These are phyloP conservation scores for Acanthornis magna DNA, from an alignment of 2,797 vertebrate species.

Conservation along the genomic window DNA sequence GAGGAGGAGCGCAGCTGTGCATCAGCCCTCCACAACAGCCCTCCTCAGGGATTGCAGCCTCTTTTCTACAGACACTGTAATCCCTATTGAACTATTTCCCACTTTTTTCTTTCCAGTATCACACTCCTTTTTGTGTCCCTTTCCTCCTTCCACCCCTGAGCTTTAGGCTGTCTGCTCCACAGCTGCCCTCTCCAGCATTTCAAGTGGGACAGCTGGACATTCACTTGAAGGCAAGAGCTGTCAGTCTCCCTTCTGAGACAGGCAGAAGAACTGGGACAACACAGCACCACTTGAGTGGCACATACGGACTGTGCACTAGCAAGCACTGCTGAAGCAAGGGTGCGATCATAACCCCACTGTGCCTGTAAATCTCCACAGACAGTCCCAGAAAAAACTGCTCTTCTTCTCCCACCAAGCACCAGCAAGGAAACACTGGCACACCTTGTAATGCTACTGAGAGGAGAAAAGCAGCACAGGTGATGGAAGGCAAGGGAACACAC, in stretches of 20 bases:
- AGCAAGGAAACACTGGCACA: rapidly evolving
- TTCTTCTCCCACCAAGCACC: background rate
- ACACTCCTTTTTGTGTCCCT: background rate
- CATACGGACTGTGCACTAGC: rapidly evolving
- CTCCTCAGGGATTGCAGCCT: background rate
- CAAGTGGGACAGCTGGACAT: rapidly evolving
- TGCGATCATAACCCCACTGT: background rate
- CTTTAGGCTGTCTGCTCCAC: background rate
- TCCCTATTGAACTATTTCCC: background rate
- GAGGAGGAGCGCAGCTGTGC: background rate
- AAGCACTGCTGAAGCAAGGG: background rate
- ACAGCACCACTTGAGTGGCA: background rate
- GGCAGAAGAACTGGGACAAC: background rate
- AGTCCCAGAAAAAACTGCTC: background rate
- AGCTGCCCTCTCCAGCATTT: background rate
- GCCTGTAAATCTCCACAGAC: background rate
- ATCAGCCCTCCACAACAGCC: background rate
- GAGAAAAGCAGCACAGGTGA: background rate
- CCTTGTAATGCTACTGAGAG: background rate
- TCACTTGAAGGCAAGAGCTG: background rate
- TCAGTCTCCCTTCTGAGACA: background rate
- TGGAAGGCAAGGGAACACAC: background rate
- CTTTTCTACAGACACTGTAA: too few relatives aligned
- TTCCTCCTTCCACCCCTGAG: background rate
- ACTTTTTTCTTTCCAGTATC: background rate